Conservation (phyloP, 2,888 invertebrate genomes). For the Carpatolechia fugitivella region DNA sequence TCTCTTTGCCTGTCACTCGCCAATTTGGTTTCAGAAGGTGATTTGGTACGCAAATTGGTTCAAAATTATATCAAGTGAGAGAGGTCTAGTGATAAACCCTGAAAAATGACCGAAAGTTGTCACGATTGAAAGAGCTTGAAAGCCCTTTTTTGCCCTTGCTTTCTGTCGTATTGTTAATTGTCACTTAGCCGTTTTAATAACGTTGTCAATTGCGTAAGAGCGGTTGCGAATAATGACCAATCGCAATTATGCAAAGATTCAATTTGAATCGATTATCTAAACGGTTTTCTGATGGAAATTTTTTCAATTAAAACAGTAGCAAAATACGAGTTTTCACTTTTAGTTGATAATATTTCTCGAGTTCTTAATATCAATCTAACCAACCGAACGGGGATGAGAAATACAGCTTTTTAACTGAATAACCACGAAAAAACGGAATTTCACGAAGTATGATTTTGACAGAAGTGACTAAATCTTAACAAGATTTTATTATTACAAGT, state of each 20-base stretch:
- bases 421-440: too few relatives aligned
- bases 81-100: conserved; percentile 11
- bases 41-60: conserved; percentile 40
- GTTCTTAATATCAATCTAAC: too few relatives aligned
- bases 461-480: too few relatives aligned
- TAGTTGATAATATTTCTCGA: too few relatives aligned
- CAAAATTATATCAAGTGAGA: not conserved
- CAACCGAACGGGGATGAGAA: too few relatives aligned
- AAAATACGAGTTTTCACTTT: too few relatives aligned
- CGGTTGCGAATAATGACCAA: not conserved
- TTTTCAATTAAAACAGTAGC: not conserved
- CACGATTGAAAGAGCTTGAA: not conserved
- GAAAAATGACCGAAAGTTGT: conserved; percentile 18
- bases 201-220: not conserved
- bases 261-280: not conserved
- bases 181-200: conserved; percentile 4
- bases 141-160: conserved; percentile 2
- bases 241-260: not conserved
- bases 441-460: too few relatives aligned
- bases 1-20: conserved; percentile 55
- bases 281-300: not conserved
- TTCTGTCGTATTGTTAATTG: conserved; percentile 2
- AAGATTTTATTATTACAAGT: too few relatives aligned
- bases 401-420: too few relatives aligned
- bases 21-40: conserved; percentile 53